A percentile compares a stretch with the other conserved stretches of the same genome.
Conservation (phyloP, 1,140 invertebrate genomes). For the Drosophila nasuta region DNA sequence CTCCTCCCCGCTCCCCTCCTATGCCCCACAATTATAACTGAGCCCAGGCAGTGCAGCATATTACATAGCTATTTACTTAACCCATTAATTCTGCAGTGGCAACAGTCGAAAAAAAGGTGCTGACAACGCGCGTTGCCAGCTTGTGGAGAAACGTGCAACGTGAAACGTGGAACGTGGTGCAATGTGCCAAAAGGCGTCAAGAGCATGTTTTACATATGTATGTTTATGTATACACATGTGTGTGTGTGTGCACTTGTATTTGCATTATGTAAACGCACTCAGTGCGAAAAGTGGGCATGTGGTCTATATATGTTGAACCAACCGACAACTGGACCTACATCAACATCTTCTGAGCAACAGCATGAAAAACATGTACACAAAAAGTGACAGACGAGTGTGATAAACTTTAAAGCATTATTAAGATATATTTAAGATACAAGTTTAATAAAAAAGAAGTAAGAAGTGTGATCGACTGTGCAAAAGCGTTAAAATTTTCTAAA, state of each 20-base stretch:
- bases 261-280: constrained; percentile 71
- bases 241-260: constrained; percentile 50
- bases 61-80: constrained; percentile 80
- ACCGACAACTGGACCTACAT: constrained; percentile 66
- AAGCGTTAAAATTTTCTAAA: too few relatives aligned
- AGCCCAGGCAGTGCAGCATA: constrained; percentile 42
- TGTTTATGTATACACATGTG: neutral
- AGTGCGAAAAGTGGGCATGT: constrained; percentile 57
- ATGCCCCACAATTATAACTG: neutral
- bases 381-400: constrained; percentile 5
- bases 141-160: constrained; percentile 27
- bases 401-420: neutral
- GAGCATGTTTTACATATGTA: constrained; percentile 16
- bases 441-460: neutral
- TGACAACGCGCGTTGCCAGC: constrained; percentile 4
- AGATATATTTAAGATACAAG: neutral
- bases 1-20: neutral
- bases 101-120: constrained; percentile 42
- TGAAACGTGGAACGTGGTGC: constrained; percentile 9
- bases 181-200: constrained; percentile 38
- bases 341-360: constrained; percentile 46
- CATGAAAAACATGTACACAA: constrained; percentile 1
- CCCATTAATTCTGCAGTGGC: constrained; percentile 70
- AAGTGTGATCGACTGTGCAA: too few relatives aligned
- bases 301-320: constrained; percentile 54